Conservation (phyloP, 2,113 vertebrate species). For the Perognathus longimembris region DNA sequence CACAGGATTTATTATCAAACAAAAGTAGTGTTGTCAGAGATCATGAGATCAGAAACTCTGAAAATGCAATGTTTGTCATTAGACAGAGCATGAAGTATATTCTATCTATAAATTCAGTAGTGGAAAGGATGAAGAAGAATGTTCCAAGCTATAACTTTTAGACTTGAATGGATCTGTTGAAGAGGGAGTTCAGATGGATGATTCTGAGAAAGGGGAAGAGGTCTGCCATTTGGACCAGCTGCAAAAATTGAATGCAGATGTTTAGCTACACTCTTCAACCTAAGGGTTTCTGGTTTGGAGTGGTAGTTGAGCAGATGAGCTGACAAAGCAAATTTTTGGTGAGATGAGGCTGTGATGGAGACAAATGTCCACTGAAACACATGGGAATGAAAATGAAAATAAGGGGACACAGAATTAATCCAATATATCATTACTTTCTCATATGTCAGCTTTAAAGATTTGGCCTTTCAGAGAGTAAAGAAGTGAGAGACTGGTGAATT, state of each 20-base stretch:
- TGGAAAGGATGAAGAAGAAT: not conserved
- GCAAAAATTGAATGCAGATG: not conserved
- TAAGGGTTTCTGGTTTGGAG: constrained; percentile 6
- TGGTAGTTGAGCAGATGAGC: constrained; percentile 43
- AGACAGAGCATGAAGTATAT: not conserved
- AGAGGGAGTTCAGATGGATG: not conserved
- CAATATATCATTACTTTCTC: constrained; percentile 51
- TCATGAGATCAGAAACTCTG: not conserved
- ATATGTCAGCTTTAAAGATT: constrained; percentile 53
- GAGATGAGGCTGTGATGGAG: constrained; percentile 45
- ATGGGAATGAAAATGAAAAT: constrained; percentile 29
- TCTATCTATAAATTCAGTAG: not conserved
- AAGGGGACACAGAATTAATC: constrained; percentile 59
- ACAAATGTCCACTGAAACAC: constrained; percentile 17
- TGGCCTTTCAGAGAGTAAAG: constrained; percentile 34
- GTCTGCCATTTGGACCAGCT: not conserved
- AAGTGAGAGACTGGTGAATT: constrained; percentile 56
- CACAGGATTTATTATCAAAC: not conserved
- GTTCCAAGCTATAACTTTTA: not conserved
- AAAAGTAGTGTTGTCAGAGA: not conserved
- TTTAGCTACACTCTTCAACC: not conserved
- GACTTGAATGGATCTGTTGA: not conserved
- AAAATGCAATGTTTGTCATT: not conserved
- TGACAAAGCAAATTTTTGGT: constrained; percentile 52
- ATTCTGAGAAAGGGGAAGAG: not conserved